These are phyloP conservation scores for Morpho helenor DNA, from an alignment of 2,888 invertebrate species.

Conservation along the genomic window DNA sequence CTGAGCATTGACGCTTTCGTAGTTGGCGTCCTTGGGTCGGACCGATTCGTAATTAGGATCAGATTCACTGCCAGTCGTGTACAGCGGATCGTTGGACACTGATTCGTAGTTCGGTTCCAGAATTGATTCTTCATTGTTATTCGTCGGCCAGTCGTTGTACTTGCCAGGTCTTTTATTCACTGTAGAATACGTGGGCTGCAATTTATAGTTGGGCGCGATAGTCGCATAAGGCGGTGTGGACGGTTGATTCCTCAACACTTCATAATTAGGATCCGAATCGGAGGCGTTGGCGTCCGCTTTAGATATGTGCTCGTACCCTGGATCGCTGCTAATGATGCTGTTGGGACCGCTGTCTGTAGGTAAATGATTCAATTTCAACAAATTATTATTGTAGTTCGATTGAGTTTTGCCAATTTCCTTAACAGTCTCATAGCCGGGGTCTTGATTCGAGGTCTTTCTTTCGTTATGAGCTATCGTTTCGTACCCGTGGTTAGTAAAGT, in stretches of 20 bases:
- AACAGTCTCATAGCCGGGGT: constrained; percentile 83
- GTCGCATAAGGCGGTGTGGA: constrained; percentile 72
- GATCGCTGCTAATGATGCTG: constrained; percentile 82
- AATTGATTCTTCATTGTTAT: constrained; percentile 66
- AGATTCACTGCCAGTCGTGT: constrained; percentile 85
- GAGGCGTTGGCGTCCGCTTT: constrained; percentile 70
- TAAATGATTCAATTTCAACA: constrained; percentile 52
- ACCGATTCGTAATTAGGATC: constrained; percentile 86
- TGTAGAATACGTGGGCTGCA: constrained; percentile 75
- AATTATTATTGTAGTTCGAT: constrained; percentile 52
- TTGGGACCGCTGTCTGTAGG: constrained; percentile 77
- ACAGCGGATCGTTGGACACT: constrained; percentile 81
- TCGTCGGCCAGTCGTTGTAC: constrained; percentile 70
- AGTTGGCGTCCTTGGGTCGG: constrained; percentile 82
- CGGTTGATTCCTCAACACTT: constrained; percentile 82
- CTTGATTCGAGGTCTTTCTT: constrained; percentile 64
- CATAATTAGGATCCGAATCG: constrained; percentile 89
- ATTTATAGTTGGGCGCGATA: constrained; percentile 63
- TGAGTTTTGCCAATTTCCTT: constrained; percentile 56
- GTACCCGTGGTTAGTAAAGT: constrained; percentile 77
- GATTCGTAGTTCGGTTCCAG: constrained; percentile 89
- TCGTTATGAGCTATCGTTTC: constrained; percentile 77
- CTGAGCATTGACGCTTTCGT: constrained; percentile 83
- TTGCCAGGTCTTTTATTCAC: constrained; percentile 76
- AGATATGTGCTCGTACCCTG: constrained; percentile 85